These are phyloP conservation scores for Oligia fasciuncula DNA, from an alignment of 2,888 invertebrate genomes.

Conservation along the genomic window DNA sequence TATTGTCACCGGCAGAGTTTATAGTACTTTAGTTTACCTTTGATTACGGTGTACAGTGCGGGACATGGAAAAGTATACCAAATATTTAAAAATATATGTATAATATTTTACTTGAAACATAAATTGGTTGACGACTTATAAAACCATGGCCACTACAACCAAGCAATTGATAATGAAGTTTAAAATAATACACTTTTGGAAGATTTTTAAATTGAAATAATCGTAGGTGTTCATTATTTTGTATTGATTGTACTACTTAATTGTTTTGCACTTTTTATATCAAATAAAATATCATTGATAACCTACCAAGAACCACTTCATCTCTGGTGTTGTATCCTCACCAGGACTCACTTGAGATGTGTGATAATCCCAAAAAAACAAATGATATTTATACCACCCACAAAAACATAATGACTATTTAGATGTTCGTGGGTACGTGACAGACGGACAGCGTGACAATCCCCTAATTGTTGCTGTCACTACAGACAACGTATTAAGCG, in stretches of 20 bases:
- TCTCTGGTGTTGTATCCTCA: constrained; percentile 72
- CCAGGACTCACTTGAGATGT: constrained; percentile 76
- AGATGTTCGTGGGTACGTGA: constrained; percentile 77
- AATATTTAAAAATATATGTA: neutral
- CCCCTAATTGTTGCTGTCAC: constrained; percentile 84
- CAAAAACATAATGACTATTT: constrained; percentile 76
- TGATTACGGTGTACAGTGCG: constrained; percentile 47
- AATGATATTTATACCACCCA: constrained; percentile 84
- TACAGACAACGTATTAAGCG: constrained; percentile 75
- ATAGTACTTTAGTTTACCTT: constrained; percentile 32
- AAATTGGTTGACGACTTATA: neutral
- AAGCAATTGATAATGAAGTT: neutral
- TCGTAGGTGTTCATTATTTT: neutral
- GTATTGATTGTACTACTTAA: neutral
- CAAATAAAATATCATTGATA: constrained; percentile 32
- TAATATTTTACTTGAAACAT: neutral
- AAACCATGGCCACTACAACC: neutral
- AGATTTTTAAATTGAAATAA: neutral
- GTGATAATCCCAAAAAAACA: constrained; percentile 75
- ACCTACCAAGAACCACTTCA: constrained; percentile 81
- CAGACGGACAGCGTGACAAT: constrained; percentile 84
- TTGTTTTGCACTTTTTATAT: neutral
- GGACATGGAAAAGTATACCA: constrained; percentile 11
- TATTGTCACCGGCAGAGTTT: constrained; percentile 41
- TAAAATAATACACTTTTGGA: too few species aligned